Base-by-base conservation (phyloP, 2,888 invertebrate species). In the Psylliodes chrysocephalus region DNA sequence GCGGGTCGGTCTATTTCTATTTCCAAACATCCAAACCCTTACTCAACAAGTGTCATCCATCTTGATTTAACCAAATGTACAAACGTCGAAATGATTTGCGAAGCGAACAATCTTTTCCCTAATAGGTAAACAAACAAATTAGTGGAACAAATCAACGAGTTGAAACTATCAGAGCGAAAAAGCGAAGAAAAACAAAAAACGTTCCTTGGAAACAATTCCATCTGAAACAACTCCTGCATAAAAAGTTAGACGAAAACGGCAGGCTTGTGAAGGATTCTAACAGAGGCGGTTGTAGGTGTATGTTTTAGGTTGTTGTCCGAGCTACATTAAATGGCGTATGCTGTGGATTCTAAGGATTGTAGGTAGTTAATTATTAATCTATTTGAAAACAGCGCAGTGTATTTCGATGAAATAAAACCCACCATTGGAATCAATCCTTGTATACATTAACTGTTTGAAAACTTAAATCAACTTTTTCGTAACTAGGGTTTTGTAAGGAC, bases 121-220 rank as follows among this genome's bases (percentile, higher is more conserved):
- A 55, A 60, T 40, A 49, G 25, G 49, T 54, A 42, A 59, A 54
- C 62, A 56, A 52, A 63, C 60, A 47, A 59, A 63, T 63, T 59
- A 63, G 53, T 15, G n/a, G 38, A 57, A 59, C 59, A 59, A 63
- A 59, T 56, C 56, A 62, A 62, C 51, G 33, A 17, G 12, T 25
- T 14, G 51, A 15, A 47, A 55, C 49, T 60, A 64, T 64, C 49
- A 40, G 28, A 17, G 25, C 28, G 38, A 38, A 18, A 22, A 47
- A 49, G 30, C 53, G 22, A 59, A 59, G 46, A 59, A 49, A 59
- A 63, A 59, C 63, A 59, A 54, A 49, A 22, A 56, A 47, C 40
- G 33, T 59, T 17, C 22, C 40, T 47, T 25, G 49, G n/a, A 55
- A 64, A 64, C 53, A 59, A 63, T 63, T 59, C 46, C 22, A 25